Conservation (phyloP, 2,113 vertebrate species). For the Corythoichthys haematopterus region DNA sequence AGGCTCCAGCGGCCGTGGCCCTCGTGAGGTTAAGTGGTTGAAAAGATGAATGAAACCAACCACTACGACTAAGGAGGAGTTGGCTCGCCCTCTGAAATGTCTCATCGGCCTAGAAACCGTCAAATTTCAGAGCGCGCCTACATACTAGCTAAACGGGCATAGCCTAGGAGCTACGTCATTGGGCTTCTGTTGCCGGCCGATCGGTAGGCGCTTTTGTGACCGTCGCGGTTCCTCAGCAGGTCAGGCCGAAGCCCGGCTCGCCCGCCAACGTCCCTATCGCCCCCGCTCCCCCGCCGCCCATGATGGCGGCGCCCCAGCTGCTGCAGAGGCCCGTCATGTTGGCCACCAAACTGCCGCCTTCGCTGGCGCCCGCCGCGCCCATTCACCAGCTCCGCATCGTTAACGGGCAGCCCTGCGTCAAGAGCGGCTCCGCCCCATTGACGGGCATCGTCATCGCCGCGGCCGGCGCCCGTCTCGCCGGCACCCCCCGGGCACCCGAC, state of each 20-base stretch:
- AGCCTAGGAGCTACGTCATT: too few relatives aligned
- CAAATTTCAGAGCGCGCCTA: too few relatives aligned
- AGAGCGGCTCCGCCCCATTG: slow-evolving; percentile 71
- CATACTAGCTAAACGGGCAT: too few relatives aligned
- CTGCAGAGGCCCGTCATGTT: slow-evolving; percentile 94
- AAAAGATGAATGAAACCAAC: too few relatives aligned
- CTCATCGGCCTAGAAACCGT: too few relatives aligned
- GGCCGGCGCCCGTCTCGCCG: slow-evolving; percentile 74
- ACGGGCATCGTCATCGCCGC: slow-evolving; percentile 94
- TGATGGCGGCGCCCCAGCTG: slow-evolving; percentile 94
- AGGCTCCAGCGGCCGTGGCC: too few relatives aligned
- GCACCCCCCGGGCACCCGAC: slow-evolving; percentile 68
- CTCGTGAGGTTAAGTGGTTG: too few relatives aligned
- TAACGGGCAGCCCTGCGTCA: slow-evolving; percentile 86
- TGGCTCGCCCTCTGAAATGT: too few relatives aligned
- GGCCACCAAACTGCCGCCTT: slow-evolving; percentile 86
- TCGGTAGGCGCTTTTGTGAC: slow-evolving; percentile 17
- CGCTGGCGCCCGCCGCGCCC: slow-evolving; percentile 84
- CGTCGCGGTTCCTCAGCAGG: slow-evolving; percentile 65
- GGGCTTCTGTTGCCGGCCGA: too few relatives aligned
- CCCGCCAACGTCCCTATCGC: slow-evolving; percentile 95
- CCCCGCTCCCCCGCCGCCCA: slow-evolving; percentile 92
- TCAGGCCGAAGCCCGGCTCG: slow-evolving; percentile 85
- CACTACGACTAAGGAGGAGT: too few relatives aligned
- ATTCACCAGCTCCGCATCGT: slow-evolving; percentile 96